Base-by-base conservation (phyloP, 2,888 invertebrate species). In the Gisinianus flammeolus region DNA sequence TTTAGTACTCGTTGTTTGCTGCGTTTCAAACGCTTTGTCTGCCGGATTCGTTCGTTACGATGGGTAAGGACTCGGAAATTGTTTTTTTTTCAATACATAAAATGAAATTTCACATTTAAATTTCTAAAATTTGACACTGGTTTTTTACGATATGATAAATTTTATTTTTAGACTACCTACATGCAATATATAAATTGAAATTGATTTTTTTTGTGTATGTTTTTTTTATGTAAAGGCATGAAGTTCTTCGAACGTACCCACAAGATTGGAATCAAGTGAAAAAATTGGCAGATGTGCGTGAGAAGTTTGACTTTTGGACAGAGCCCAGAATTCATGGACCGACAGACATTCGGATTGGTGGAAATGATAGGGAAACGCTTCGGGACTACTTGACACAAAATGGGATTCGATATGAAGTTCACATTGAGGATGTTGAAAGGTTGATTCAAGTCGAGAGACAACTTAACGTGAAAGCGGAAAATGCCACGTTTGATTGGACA, bases 311-410 rank as follows among this genome's bases (percentile, higher is more conserved):
- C 83, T 91, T 91, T 87, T 90, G 91, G 87, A 89, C 89, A 26
- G 88, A 89, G 3, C 90, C 91, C 0, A 87, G 88, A 68, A 87
- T 88, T 62, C 89, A 88, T 79, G 87, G 86, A 85, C 88, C 91
- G 5, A 91, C 91, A 0, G 94, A 94, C 85, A 88, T 94, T 4
- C 89, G 94, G 66, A 90, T 94, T 16, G 91, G 93, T 0, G 92
- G 93, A 0, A 90, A 90, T 80, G 88, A 68, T 19, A 85, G 2
- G 90, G 91, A 76, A 87, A 91, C 3, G 90, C 90, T 76, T 10
- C 30, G 52, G n/a, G 89, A 89, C 62, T 90, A 90, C 85, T 87
- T 93, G 4, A 89, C 89, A 78, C 90, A 91, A 19, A 89, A 89
- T 79, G 89, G 89, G 62, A 91, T 93, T 44, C 89, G 91, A 70